These are phyloP conservation scores for Xenentodon cancila DNA, from an alignment of 2,797 vertebrate species.

Conservation along the genomic window DNA sequence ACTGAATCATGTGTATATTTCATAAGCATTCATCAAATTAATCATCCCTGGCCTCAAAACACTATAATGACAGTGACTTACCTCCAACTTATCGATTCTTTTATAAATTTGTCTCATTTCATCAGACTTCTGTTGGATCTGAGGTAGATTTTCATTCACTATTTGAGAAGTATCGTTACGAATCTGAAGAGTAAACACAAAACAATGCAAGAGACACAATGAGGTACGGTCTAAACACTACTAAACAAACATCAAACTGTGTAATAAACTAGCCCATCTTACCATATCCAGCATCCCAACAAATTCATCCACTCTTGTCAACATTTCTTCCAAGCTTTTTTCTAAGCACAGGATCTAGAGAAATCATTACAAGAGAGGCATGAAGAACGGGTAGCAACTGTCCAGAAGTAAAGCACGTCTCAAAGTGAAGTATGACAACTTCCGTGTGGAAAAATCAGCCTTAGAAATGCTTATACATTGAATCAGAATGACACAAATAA, in stretches of 20 bases:
- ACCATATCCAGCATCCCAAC: conserved; percentile 98
- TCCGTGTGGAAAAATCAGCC: too few species aligned
- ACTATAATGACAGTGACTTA: conserved; percentile 54
- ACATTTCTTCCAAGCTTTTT: conserved; percentile 91
- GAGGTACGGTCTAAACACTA: not conserved
- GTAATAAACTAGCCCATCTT: conserved; percentile 19
- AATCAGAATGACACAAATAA: conserved; percentile 3
- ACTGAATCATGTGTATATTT: too few species aligned
- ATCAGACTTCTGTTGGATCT: conserved; percentile 88
- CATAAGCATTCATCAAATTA: too few species aligned
- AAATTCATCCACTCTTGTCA: conserved; percentile 95
- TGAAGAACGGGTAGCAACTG: not conserved
- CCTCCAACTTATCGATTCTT: conserved; percentile 93
- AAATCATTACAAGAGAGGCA: conserved; percentile 9
- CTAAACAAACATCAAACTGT: not conserved
- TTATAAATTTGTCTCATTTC: conserved; percentile 92
- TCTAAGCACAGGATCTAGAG: conserved; percentile 87
- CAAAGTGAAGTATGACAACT: too few species aligned
- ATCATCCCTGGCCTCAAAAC: too few species aligned
- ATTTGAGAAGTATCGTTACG: conserved; percentile 91
- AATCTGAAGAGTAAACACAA: conserved; percentile 73
- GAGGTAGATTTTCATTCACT: conserved; percentile 89
- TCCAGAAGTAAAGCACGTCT: not conserved
- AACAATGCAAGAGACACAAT: not conserved
- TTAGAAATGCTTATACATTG: not conserved